A percentile compares a stretch with the other conserved stretches of the same genome.
phyloP scores from a whole-genome alignment of 2,113 vertebrate genomes.

The Nesoenas mayeri region DNA sequence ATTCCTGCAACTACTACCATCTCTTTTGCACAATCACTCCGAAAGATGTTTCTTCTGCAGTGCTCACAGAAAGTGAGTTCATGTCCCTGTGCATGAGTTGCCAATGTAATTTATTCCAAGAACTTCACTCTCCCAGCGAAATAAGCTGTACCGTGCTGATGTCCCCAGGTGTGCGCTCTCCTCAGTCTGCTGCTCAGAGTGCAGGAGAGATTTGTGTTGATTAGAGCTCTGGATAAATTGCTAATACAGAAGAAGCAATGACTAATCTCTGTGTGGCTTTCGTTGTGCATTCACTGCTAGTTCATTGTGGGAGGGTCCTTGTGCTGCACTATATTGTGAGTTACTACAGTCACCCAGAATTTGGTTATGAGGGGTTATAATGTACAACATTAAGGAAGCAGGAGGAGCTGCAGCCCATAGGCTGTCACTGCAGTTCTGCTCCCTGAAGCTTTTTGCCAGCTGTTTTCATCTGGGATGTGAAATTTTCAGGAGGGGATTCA shows the following conservation, averaged over 20 bases:
- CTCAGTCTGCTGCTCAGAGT: not conserved
- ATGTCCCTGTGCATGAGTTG: not conserved
- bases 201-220: not conserved
- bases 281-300: not conserved
- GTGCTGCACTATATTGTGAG: not conserved
- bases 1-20: not conserved
- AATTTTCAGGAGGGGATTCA: not conserved
- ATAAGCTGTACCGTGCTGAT: not conserved
- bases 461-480: not conserved
- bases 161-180: not conserved
- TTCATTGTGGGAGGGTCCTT: not conserved
- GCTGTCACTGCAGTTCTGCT: not conserved
- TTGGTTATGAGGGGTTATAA: not conserved
- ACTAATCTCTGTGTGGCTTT: not conserved
- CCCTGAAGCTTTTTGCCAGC: not conserved
- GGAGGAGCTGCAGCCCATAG: not conserved
- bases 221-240: not conserved
- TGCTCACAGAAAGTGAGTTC: not conserved
- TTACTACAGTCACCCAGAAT: not conserved
- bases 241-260: not conserved
- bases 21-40: not conserved
- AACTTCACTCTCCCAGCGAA: not conserved
- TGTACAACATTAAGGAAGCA: not conserved
- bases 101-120: conserved; percentile 1
- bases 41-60: conserved; percentile 10